phyloP scores from a whole-genome alignment of 1,140 invertebrate species.

The Pollicipes pollicipes region DNA sequence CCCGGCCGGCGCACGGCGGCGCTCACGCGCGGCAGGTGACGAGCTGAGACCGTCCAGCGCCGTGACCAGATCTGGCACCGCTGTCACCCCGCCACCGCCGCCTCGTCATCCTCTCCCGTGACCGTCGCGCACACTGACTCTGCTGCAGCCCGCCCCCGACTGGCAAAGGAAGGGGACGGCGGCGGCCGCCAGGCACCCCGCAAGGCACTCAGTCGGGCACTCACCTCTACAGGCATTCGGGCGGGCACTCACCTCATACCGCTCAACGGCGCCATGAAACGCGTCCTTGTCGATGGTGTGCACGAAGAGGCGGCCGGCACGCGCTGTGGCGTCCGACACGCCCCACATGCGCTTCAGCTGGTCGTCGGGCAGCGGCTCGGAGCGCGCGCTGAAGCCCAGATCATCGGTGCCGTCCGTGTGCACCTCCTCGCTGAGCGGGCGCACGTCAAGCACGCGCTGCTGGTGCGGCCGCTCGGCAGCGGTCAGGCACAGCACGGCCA shows the following conservation, averaged over 20 bases:
- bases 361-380: background rate
- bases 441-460: background rate
- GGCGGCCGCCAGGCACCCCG: slow-evolving; percentile 16
- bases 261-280: slow-evolving; percentile 28
- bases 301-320: slow-evolving; percentile 30
- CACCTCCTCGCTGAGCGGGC: background rate
- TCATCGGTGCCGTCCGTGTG: background rate
- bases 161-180: no score
- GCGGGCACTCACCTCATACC: slow-evolving; percentile 27
- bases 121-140: no score
- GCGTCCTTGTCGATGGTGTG: slow-evolving; percentile 30
- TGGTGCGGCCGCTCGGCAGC: no score
- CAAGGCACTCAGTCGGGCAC: slow-evolving; percentile 19
- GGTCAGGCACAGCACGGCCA: no score
- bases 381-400: background rate
- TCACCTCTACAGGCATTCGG: slow-evolving; percentile 21
- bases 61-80: no score
- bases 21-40: no score
- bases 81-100: no score
- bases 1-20: no score
- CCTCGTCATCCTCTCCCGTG: no score
- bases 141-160: background rate
- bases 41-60: no score
- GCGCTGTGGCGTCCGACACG: slow-evolving; percentile 26
- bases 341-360: slow-evolving; percentile 25